Percentiles rank a stretch among this genome's conserved stretches.
Evolutionary conservation across 2,113 vertebrate genomes (phyloP).

Genomic region (Spermophilus dauricus): DNA sequence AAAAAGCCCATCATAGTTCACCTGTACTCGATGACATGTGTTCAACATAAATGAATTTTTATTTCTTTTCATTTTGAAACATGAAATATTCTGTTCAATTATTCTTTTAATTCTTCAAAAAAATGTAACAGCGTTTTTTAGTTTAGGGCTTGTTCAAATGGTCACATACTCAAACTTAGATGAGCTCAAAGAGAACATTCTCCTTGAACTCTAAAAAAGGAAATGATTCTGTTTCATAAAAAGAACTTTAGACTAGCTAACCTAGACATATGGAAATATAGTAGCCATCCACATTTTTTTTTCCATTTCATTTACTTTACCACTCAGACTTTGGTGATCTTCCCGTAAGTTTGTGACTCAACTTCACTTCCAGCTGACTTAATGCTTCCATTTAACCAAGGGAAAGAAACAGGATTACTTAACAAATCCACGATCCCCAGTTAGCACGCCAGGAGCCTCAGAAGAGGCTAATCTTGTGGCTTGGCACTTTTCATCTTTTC

Average conservation of each 20-base stretch:
- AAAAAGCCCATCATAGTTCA: background rate
- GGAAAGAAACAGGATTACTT: slow-evolving; percentile 72
- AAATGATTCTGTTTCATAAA: background rate
- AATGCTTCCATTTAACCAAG: slow-evolving; percentile 61
- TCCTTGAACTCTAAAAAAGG: slow-evolving; percentile 12
- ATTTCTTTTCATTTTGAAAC: background rate
- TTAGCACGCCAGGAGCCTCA: slow-evolving; percentile 50
- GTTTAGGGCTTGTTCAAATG: background rate
- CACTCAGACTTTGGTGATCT: slow-evolving; percentile 54
- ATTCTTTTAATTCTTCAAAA: background rate
- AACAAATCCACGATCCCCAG: slow-evolving; percentile 67
- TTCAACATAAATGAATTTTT: background rate
- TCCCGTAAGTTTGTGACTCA: slow-evolving; percentile 74
- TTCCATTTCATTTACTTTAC: slow-evolving; percentile 77
- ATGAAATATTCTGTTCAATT: background rate
- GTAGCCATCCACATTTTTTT: slow-evolving; percentile 73
- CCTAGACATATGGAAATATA: slow-evolving; percentile 10
- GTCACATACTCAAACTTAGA: background rate
- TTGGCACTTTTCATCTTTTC: slow-evolving; percentile 60
- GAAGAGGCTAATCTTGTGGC: slow-evolving; percentile 54
- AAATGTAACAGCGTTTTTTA: background rate
- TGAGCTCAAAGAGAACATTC: background rate
- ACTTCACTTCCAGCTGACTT: slow-evolving; percentile 75
- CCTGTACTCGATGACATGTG: background rate
- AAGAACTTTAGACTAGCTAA: background rate